phyloP scores from a whole-genome alignment of 2,797 vertebrate genomes.

The Pipistrellus kuhlii region DNA sequence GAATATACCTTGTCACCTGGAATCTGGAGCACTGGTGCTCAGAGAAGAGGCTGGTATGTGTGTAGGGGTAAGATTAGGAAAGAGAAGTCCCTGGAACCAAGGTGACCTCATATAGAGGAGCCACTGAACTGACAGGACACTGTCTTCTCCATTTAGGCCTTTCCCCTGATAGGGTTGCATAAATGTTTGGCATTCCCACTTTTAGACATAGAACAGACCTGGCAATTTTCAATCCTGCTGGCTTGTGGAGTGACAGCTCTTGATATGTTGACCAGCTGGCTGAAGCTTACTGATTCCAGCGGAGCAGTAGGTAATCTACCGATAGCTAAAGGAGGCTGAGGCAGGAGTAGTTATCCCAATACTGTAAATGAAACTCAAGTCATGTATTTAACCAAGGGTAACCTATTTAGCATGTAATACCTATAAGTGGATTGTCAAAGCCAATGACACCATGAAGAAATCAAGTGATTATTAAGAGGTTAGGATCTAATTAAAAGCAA shows the following conservation, averaged over 20 bases:
- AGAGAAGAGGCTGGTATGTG: not conserved
- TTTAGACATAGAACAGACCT: slow-evolving; percentile 41
- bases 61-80: not conserved
- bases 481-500: slow-evolving; percentile 27
- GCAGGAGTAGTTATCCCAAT: slow-evolving; percentile 2
- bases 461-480: slow-evolving; percentile 46
- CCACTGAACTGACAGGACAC: slow-evolving; percentile 17
- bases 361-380: slow-evolving; percentile 62
- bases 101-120: not conserved
- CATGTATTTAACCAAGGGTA: slow-evolving; percentile 39
- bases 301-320: slow-evolving; percentile 18
- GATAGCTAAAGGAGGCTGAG: slow-evolving; percentile 23
- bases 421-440: slow-evolving; percentile 44
- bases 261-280: slow-evolving; percentile 56
- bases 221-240: slow-evolving; percentile 35
- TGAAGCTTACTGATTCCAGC: slow-evolving; percentile 26
- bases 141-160: slow-evolving; percentile 36
- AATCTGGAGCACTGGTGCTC: not conserved
- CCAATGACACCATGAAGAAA: slow-evolving; percentile 34
- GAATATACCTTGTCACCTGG: slow-evolving; percentile 21
- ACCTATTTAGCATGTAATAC: slow-evolving; percentile 39
- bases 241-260: slow-evolving; percentile 38
- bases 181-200: slow-evolving; percentile 38
- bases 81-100: slow-evolving; percentile 44
- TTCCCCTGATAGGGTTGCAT: slow-evolving; percentile 1